Evolutionary conservation across 2,797 vertebrate species (phyloP).

Genomic region (Serranus cabrilla): DNA sequence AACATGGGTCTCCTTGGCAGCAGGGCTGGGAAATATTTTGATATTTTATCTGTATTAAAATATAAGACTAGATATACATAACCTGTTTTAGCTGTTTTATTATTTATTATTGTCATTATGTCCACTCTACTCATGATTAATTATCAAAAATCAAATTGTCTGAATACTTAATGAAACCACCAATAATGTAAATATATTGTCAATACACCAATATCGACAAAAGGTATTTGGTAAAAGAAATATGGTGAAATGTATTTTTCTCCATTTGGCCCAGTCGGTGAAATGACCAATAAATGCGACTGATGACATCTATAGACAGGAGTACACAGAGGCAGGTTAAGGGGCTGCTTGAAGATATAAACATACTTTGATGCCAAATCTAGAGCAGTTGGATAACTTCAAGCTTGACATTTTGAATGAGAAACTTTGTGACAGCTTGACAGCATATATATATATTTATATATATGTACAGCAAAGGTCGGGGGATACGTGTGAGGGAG

Average conservation of each 20-base stretch:
- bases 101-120: too few relatives aligned
- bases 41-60: too few relatives aligned
- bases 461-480: constrained; percentile 58
- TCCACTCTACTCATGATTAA: too few relatives aligned
- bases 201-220: too few relatives aligned
- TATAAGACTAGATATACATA: too few relatives aligned
- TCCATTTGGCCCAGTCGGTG: not conserved
- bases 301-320: constrained; percentile 52
- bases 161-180: too few relatives aligned
- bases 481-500: constrained; percentile 19
- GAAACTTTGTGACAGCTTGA: constrained; percentile 71
- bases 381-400: constrained; percentile 65
- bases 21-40: too few relatives aligned
- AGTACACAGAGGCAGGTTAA: constrained; percentile 39
- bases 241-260: too few relatives aligned
- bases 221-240: too few relatives aligned
- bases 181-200: too few relatives aligned
- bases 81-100: too few relatives aligned
- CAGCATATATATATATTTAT: constrained; percentile 51
- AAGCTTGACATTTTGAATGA: constrained; percentile 73
- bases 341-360: constrained; percentile 55
- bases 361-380: constrained; percentile 64
- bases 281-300: constrained; percentile 47
- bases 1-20: constrained; percentile 16
- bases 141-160: too few relatives aligned